phyloP scores from a whole-genome alignment of 1,140 invertebrate species.

The Megathymus violae region DNA sequence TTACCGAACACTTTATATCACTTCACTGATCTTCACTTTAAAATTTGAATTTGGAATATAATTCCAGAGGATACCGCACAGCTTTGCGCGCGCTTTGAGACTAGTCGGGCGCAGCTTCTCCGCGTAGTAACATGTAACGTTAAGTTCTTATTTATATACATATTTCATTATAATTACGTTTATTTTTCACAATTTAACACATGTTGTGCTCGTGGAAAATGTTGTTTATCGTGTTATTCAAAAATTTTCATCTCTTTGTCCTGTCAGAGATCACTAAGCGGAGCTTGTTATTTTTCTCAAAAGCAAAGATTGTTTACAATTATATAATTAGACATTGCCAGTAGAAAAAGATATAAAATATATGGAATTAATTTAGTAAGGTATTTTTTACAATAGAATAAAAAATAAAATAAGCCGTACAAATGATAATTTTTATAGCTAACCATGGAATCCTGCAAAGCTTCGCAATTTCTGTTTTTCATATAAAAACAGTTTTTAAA shows the following conservation, averaged over 20 bases:
- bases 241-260: constrained; percentile 36
- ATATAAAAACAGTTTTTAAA: too few relatives aligned
- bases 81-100: constrained; percentile 54
- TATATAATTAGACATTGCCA: not conserved
- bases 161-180: constrained; percentile 69
- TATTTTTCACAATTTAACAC: constrained; percentile 57
- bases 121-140: constrained; percentile 54
- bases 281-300: not conserved
- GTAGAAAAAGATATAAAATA: too few relatives aligned
- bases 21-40: constrained; percentile 45
- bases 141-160: constrained; percentile 67
- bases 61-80: constrained; percentile 60
- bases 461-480: too few relatives aligned
- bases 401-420: too few relatives aligned
- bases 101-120: constrained; percentile 46
- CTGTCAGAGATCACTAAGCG: constrained; percentile 22
- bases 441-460: too few relatives aligned
- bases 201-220: constrained; percentile 55
- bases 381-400: too few relatives aligned
- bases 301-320: not conserved
- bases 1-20: constrained; percentile 54
- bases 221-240: constrained; percentile 21
- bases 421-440: too few relatives aligned
- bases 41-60: constrained; percentile 42
- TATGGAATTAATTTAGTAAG: too few relatives aligned